A percentile compares a stretch with the other conserved stretches of the same genome.
phyloP scores from a whole-genome alignment of 2,113 vertebrate genomes.

The Nymphicus hollandicus region DNA sequence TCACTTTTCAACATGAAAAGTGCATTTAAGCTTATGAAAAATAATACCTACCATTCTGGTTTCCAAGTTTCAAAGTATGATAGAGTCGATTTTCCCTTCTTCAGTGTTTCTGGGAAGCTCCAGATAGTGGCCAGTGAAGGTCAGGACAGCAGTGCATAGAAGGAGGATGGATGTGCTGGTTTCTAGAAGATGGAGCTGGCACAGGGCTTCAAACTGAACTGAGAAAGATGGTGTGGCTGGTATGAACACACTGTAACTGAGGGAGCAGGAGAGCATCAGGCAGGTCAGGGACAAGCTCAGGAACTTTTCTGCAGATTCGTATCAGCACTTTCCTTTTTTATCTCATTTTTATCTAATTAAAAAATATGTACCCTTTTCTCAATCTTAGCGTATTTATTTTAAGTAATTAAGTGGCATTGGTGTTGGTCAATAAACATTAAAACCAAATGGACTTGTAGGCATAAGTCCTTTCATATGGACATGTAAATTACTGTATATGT shows the following conservation, averaged over 20 bases:
- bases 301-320: background rate
- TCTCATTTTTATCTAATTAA: background rate
- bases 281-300: background rate
- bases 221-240: slow-evolving; percentile 26
- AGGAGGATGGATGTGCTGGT: slow-evolving; percentile 59
- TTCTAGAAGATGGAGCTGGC: slow-evolving; percentile 60
- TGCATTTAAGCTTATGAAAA: background rate
- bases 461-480: background rate
- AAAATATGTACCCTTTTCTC: background rate
- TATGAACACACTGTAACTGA: slow-evolving; percentile 68
- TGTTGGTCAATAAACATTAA: background rate
- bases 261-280: background rate
- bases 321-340: background rate
- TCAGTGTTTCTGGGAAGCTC: slow-evolving; percentile 61
- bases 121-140: slow-evolving; percentile 35
- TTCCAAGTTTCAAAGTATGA: slow-evolving; percentile 61
- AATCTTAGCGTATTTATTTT: background rate
- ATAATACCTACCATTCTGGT: slow-evolving; percentile 1
- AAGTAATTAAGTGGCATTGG: background rate
- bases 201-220: slow-evolving; percentile 56
- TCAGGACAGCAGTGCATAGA: slow-evolving; percentile 54
- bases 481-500: background rate
- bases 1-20: background rate
- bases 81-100: slow-evolving; percentile 43
- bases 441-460: background rate